Evolutionary conservation across 2,888 invertebrate species (phyloP).

Genomic region (Ophion ellenae): DNA sequence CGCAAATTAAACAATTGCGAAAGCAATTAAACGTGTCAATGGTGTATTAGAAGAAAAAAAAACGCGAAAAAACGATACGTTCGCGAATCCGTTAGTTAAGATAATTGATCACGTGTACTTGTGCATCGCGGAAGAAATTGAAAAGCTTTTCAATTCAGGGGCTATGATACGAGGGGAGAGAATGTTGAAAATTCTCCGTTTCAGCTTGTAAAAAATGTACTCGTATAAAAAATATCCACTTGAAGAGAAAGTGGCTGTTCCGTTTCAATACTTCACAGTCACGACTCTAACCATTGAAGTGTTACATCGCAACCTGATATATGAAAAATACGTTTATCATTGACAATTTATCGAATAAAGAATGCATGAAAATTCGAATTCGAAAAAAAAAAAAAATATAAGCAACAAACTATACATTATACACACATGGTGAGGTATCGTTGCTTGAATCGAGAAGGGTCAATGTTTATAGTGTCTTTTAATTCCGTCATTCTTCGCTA

Average conservation of each 20-base stretch:
- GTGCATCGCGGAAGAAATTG: background rate
- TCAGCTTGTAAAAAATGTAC: background rate
- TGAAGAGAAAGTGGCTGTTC: background rate
- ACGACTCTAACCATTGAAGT: constrained; percentile 17
- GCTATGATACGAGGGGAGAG: background rate
- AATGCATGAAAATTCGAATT: constrained; percentile 6
- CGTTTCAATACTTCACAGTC: background rate
- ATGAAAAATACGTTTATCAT: constrained; percentile 24
- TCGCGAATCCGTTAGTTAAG: background rate
- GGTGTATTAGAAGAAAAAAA: background rate
- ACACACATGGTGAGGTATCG: constrained; percentile 36
- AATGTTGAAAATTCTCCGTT: background rate
- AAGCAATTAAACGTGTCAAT: background rate
- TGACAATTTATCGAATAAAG: constrained; percentile 21
- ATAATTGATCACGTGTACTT: background rate
- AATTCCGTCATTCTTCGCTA: constrained; percentile 24
- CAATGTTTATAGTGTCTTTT: constrained; percentile 44
- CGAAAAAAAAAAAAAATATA: constrained; percentile 1
- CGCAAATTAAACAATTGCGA: background rate
- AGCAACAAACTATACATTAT: background rate
- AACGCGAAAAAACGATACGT: no score
- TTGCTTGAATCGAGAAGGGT: constrained; percentile 52
- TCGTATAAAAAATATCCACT: background rate
- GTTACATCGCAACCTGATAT: constrained; percentile 53
- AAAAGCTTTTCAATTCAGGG: background rate